phyloP scores from a whole-genome alignment of 2,888 invertebrate genomes.

The Platycnemis pennipes region DNA sequence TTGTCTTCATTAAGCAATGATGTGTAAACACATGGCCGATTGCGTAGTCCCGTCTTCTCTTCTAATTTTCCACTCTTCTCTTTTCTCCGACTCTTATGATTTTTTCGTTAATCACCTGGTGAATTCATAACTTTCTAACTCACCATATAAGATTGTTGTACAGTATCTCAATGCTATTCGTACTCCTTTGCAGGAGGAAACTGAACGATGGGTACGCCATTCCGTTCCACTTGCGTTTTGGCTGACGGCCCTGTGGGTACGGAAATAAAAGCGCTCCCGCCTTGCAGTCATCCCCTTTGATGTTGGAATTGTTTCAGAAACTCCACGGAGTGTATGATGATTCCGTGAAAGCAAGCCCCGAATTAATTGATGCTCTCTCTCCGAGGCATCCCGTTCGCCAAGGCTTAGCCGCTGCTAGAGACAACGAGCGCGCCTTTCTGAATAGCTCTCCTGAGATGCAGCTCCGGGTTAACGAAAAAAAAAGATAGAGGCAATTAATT shows the following conservation, averaged over 20 bases:
- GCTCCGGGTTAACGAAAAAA: neutral
- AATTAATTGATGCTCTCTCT: constrained; percentile 1
- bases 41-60: no score
- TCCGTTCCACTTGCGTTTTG: neutral
- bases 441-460: neutral
- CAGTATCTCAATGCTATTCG: neutral
- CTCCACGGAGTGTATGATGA: neutral
- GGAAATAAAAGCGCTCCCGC: neutral
- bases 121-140: no score
- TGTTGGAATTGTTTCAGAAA: neutral
- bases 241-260: neutral
- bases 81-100: no score
- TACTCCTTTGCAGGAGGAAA: neutral
- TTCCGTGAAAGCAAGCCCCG: neutral
- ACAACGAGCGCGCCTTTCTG: neutral
- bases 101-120: no score
- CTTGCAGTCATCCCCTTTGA: neutral
- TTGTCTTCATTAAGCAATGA: no score
- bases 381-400: neutral
- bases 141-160: no score
- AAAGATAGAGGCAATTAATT: neutral
- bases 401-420: neutral
- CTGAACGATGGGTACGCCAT: neutral
- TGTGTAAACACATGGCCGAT: no score
- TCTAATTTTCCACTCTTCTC: no score